phyloP scores from a whole-genome alignment of 2,888 invertebrate species.

The Lutraria lutraria region DNA sequence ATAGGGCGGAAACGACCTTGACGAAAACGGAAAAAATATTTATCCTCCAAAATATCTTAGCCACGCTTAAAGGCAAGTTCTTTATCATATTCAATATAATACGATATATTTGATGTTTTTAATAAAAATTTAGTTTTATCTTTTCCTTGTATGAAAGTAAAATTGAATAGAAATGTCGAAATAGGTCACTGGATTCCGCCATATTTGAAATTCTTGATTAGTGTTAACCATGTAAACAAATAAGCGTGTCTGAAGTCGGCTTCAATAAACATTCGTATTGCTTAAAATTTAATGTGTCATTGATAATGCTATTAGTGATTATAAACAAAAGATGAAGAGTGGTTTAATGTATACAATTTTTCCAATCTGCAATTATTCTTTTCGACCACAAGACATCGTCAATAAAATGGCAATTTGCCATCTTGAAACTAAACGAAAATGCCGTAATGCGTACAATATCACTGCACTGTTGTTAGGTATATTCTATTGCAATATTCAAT shows the following conservation, averaged over 20 bases:
- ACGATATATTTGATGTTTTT: neutral
- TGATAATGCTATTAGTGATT: too few relatives aligned
- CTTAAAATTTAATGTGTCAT: too few relatives aligned
- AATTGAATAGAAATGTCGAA: neutral
- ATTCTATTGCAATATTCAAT: too few relatives aligned
- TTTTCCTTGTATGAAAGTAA: neutral
- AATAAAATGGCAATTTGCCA: too few relatives aligned
- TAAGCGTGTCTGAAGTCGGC: neutral
- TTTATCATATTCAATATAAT: neutral
- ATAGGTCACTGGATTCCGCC: slow-evolving; percentile 57
- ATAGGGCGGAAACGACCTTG: slow-evolving; percentile 37
- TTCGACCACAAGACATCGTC: too few relatives aligned
- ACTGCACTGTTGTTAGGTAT: too few relatives aligned
- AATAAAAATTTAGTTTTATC: neutral
- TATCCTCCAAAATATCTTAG: neutral
- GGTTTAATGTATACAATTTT: too few relatives aligned
- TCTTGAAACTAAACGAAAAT: too few relatives aligned
- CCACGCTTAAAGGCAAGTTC: neutral
- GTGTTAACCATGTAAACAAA: slow-evolving; percentile 70
- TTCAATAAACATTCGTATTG: too few relatives aligned
- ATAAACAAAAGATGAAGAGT: too few relatives aligned
- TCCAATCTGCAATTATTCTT: too few relatives aligned
- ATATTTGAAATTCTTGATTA: slow-evolving; percentile 56
- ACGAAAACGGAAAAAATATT: slow-evolving; percentile 32
- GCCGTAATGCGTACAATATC: too few relatives aligned